These are phyloP conservation scores for Barbus barbus DNA, from an alignment of 2,113 vertebrate genomes.

Conservation along the genomic window DNA sequence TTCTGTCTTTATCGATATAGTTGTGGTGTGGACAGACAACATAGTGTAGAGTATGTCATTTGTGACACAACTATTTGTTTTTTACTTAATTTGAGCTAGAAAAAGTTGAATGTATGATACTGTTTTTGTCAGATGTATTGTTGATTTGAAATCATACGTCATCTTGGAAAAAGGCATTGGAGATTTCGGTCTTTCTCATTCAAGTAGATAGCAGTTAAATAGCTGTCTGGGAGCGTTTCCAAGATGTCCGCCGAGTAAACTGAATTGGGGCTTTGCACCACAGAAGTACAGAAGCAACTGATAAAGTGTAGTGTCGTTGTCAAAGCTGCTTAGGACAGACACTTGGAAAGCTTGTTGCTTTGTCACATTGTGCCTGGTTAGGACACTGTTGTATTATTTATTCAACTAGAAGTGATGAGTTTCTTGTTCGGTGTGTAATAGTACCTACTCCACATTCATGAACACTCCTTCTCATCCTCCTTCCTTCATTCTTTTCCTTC, in stretches of 20 bases:
- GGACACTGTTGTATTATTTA: constrained; percentile 14
- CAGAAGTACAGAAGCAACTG: background rate
- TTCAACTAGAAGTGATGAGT: constrained; percentile 44
- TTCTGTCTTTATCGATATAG: too few species aligned
- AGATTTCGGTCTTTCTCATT: background rate
- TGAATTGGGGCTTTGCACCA: background rate
- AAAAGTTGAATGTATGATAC: too few species aligned
- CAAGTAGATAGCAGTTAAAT: background rate
- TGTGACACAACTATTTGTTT: too few species aligned
- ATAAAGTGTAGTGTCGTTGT: background rate
- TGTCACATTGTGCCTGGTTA: constrained; percentile 4
- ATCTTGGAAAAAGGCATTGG: too few species aligned
- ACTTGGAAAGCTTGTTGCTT: background rate
- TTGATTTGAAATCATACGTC: too few species aligned
- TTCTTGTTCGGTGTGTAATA: constrained; percentile 37
- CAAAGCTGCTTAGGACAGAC: background rate
- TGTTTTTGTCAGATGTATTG: too few species aligned
- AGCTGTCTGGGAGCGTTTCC: background rate
- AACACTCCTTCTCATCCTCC: background rate
- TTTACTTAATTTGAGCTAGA: too few species aligned
- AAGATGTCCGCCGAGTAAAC: too few species aligned
- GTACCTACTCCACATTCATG: constrained; percentile 5
- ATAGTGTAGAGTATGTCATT: too few species aligned
- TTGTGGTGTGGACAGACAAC: too few species aligned
- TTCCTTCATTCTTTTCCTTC: constrained; percentile 39